Evolutionary conservation across 2,888 invertebrate species (phyloP), one percentile per base, ranked within the genome.

Genomic region (Gymnoscelis rufifasciata): DNA sequence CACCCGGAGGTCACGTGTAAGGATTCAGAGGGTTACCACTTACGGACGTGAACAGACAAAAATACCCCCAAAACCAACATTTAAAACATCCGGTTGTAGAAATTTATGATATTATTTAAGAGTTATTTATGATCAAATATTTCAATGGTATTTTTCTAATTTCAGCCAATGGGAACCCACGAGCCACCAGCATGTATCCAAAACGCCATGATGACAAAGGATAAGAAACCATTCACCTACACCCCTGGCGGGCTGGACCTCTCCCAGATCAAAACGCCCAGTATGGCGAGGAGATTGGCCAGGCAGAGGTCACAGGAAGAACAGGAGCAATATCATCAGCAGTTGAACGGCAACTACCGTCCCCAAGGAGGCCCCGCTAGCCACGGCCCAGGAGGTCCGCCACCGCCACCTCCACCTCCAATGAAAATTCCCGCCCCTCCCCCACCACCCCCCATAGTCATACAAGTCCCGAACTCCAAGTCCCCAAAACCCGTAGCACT

Each of bases 171-270:
- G 80, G 83, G 83, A 7, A 60, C 52, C 49, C 60, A 76, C 38
- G 95, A 95, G 71, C 95, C 96, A 31, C 97, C 97, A 52, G 93
- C 94, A 55, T 95, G 96, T 62, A 94, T 97, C 46, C 96, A 96
- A 75, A 95, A 96, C 78, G 96, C 97, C 24, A 96, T 96, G 95
- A 93, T 96, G 93, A 95, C 95, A 66, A 97, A 97, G 83, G 97
- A 97, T 81, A 97, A 97, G 81, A 97, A 97, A 71, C 97, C 97
- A 7, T 97, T 97, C 76, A 97, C 97, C n/a, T 97, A 97, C 78
- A 96, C 97, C 11, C 97, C 97, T 1, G 97, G 97, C 11, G 97
- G 97, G 55, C 90, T 97, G 48, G 96, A 97, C 78, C 88, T 97
- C 40, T 95, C 96, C 7, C 96, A 97, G 82, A 96, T 97, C 51